phyloP scores from a whole-genome alignment of 2,113 vertebrate species.

The Thermophis baileyi region DNA sequence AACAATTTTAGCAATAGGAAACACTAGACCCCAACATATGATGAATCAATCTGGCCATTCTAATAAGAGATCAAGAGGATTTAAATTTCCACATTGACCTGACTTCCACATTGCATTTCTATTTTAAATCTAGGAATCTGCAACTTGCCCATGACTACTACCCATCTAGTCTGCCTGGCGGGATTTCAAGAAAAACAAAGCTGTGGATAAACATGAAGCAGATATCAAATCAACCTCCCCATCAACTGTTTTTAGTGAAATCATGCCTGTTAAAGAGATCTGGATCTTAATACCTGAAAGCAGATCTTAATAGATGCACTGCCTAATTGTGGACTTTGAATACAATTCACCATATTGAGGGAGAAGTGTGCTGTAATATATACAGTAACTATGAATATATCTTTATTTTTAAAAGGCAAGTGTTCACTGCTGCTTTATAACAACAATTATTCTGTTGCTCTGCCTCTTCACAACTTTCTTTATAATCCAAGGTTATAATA shows the following conservation, averaged over 20 bases:
- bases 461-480: background rate
- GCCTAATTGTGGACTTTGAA: background rate
- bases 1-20: background rate
- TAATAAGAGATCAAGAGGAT: background rate
- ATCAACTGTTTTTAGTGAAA: background rate
- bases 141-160: background rate
- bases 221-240: background rate
- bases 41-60: background rate
- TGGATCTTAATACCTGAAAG: background rate
- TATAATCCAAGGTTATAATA: background rate
- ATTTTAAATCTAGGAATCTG: background rate
- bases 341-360: background rate
- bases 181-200: background rate
- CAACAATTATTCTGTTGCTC: background rate
- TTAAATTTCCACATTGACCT: background rate
- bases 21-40: background rate
- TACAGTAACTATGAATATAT: background rate
- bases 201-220: background rate
- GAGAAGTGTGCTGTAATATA: rapidly evolving
- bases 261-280: background rate
- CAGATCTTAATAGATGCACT: background rate
- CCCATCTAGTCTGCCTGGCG: background rate
- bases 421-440: background rate
- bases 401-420: rapidly evolving
- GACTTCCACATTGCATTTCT: background rate